These are phyloP conservation scores for Agrilus biguttatus DNA, from an alignment of 2,888 invertebrate genomes.

Conservation along the genomic window DNA sequence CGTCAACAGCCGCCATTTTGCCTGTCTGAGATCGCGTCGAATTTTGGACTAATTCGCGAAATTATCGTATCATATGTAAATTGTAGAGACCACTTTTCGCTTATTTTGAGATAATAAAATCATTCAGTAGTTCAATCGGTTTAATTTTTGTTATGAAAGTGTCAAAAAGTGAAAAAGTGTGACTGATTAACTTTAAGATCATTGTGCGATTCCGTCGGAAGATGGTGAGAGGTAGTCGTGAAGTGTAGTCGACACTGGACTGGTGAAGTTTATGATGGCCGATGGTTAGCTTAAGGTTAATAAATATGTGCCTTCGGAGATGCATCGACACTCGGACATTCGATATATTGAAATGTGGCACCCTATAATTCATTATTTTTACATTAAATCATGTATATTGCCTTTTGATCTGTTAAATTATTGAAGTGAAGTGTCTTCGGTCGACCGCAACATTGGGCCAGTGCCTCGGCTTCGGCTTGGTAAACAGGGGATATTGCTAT, in stretches of 20 bases:
- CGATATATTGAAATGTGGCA: slow-evolving; percentile 47
- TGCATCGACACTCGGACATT: slow-evolving; percentile 55
- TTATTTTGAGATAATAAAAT: slow-evolving; percentile 25
- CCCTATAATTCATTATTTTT: slow-evolving; percentile 28
- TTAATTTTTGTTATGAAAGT: slow-evolving; percentile 30
- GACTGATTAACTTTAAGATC: slow-evolving; percentile 53
- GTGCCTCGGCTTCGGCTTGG: slow-evolving; percentile 49
- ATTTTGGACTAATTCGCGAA: slow-evolving; percentile 59
- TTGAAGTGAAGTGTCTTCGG: slow-evolving; percentile 26
- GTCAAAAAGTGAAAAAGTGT: slow-evolving; percentile 43
- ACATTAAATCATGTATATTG: slow-evolving; percentile 32
- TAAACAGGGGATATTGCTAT: slow-evolving; percentile 50
- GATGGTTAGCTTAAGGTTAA: slow-evolving; percentile 57
- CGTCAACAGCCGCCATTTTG: slow-evolving; percentile 94
- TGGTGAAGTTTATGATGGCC: slow-evolving; percentile 66
- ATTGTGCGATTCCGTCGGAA: slow-evolving; percentile 59
- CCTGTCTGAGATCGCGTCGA: slow-evolving; percentile 64
- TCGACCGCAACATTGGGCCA: slow-evolving; percentile 30
- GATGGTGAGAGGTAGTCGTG: slow-evolving; percentile 55
- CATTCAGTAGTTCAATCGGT: slow-evolving; percentile 24
- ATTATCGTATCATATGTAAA: slow-evolving; percentile 40
- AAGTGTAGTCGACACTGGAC: slow-evolving; percentile 43
- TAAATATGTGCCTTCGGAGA: slow-evolving; percentile 64
- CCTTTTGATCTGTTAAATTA: slow-evolving; percentile 30
- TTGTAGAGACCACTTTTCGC: slow-evolving; percentile 28